Evolutionary conservation across 2,797 vertebrate species (phyloP), one percentile per base, ranked within the genome.

Genomic region (Mastacembelus armatus): DNA sequence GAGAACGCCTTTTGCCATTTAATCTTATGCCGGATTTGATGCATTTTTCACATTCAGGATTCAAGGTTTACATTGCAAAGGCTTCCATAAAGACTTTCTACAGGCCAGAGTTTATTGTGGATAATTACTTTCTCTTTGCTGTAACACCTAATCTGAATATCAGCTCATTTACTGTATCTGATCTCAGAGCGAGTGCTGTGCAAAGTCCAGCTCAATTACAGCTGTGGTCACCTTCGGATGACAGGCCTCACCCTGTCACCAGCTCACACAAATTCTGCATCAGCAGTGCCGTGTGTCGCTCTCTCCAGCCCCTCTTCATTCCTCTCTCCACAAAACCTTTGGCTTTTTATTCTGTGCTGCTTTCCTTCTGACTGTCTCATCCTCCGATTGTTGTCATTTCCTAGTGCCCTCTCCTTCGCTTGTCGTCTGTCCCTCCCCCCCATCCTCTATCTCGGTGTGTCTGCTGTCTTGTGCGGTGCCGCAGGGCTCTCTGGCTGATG

Each of bases 191-290:
- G 22, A 49, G 32, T 65, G 50, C 48, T 2, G 52, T 55, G 71
- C 38, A 64, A 26, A 69, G 55, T 72, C 19, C 33, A 51, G 62
- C 21, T 42, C 1, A 19, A 36, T n/a, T 45, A 22, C 14, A 51
- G 72, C 50, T 44, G 52, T 78, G 74, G 81, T 88, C 86, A 89
- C 91, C 84, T 89, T 90, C 77, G 90, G 67, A 83, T 61, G 74
- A 83, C 76, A 74, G 56, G 54, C 64, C 52, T 74, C 74, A 65
- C 87, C n/a, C 71, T 61, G 50, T 85, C 80, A 77, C 61, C 42
- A 21, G 51, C 51, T 74, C 70, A 24, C 24, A 42, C 7, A 3
- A 45, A 66, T 74, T 70, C 61, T 65, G 38, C 63, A 65, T 71
- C 35, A 69, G 66, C 64, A 59, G 38, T 54, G 38, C 50, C 69